Evolutionary conservation across 2,113 vertebrate species (phyloP).

Genomic region (Perca schrenkii): DNA sequence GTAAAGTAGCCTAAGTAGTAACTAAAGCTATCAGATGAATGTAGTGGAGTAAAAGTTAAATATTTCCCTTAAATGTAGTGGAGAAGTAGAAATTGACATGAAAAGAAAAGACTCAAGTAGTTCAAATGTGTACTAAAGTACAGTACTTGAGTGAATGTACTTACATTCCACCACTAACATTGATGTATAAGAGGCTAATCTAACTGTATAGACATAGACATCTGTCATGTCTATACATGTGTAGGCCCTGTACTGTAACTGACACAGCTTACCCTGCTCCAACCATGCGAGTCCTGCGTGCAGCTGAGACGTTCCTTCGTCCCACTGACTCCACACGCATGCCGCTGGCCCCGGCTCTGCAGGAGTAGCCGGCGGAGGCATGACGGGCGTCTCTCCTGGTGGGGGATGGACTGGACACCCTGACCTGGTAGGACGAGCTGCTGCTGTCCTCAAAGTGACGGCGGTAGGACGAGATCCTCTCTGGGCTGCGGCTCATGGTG

Average conservation of each 20-base stretch:
- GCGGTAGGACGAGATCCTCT: constrained; percentile 85
- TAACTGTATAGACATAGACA: neutral
- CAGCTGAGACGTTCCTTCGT: constrained; percentile 76
- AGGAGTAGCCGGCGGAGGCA: constrained; percentile 73
- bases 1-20: no score
- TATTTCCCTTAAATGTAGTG: no score
- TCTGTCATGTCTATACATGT: neutral
- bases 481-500: constrained; percentile 82
- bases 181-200: neutral
- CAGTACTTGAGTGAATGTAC: no score
- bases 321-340: constrained; percentile 68
- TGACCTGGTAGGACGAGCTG: constrained; percentile 77
- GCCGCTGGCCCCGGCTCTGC: constrained; percentile 48
- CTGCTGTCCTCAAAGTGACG: constrained; percentile 83
- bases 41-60: no score
- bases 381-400: constrained; percentile 66
- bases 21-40: no score
- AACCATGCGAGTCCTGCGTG: constrained; percentile 68
- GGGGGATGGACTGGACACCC: constrained; percentile 85
- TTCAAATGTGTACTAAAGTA: no score
- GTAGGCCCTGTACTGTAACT: neutral
- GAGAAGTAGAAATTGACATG: no score
- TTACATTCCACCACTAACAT: neutral
- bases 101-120: no score
- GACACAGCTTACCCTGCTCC: constrained; percentile 76